Evolutionary conservation across 2,888 invertebrate species (phyloP).

Genomic region (Tetragonisca angustula): DNA sequence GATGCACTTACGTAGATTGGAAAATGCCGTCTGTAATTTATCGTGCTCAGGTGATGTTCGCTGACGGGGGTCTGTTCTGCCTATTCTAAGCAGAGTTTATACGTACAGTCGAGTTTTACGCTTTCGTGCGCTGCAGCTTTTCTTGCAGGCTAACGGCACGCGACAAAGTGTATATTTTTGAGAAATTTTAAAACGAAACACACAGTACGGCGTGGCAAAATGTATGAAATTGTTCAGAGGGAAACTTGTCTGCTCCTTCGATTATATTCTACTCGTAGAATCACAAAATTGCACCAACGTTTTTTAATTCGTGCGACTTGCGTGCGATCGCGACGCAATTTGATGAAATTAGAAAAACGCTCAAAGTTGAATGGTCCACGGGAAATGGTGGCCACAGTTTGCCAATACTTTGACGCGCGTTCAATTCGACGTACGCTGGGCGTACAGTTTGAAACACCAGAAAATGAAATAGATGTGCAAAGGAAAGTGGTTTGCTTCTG

Average conservation of each 20-base stretch:
- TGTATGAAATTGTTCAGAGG: too few relatives aligned
- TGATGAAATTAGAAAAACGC: background rate
- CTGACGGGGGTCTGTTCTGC: background rate
- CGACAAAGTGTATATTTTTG: too few relatives aligned
- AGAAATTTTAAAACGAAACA: too few relatives aligned
- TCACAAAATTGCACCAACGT: too few relatives aligned
- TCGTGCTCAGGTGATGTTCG: slow-evolving; percentile 34
- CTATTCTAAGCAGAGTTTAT: background rate
- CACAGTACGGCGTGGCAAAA: too few relatives aligned
- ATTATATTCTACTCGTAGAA: too few relatives aligned
- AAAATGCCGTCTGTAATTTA: slow-evolving; percentile 67
- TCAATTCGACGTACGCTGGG: slow-evolving; percentile 23
- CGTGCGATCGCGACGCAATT: too few relatives aligned
- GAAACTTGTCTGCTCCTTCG: too few relatives aligned
- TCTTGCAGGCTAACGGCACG: background rate
- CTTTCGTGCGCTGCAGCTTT: background rate
- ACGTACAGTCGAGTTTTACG: background rate
- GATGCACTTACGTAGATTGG: slow-evolving; percentile 73
- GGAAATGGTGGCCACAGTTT: background rate
- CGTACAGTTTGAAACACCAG: slow-evolving; percentile 58
- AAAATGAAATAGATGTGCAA: slow-evolving; percentile 48
- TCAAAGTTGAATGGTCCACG: background rate
- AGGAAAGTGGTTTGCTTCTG: slow-evolving; percentile 61
- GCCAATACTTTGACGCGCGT: background rate
- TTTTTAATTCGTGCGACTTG: too few relatives aligned